Conservation (phyloP, 2,113 vertebrate species). For the Corythornis madagascariensis region DNA sequence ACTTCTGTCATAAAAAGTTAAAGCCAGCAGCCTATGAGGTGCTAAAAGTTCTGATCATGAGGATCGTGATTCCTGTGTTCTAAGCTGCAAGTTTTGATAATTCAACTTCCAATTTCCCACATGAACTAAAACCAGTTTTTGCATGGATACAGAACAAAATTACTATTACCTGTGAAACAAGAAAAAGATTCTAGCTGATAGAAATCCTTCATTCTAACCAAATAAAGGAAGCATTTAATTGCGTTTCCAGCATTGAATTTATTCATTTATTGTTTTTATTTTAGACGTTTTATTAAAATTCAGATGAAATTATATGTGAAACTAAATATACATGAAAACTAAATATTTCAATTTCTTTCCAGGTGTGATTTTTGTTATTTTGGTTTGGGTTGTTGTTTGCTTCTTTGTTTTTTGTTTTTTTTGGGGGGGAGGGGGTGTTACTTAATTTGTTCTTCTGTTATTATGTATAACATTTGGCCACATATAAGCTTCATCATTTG, state of each 20-base stretch:
- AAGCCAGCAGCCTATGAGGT: neutral
- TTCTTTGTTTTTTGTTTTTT: no score
- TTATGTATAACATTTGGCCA: neutral
- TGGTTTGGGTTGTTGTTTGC: no score
- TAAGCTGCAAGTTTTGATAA: neutral
- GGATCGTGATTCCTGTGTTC: neutral
- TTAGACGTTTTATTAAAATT: neutral
- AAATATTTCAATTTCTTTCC: neutral
- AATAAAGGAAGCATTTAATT: neutral
- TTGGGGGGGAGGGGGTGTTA: no score
- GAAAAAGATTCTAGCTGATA: neutral
- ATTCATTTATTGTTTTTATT: neutral
- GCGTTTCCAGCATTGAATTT: neutral
- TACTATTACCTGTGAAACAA: neutral
- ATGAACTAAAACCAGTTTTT: neutral
- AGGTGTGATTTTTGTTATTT: neutral
- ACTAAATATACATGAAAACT: neutral
- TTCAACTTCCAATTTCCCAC: neutral
- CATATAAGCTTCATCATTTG: neutral
- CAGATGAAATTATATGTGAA: neutral
- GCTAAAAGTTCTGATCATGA: neutral
- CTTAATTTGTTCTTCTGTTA: no score
- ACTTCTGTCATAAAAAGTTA: neutral
- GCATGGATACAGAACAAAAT: neutral
- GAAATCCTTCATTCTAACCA: neutral